Evolutionary conservation across 1,140 invertebrate species (phyloP), one percentile per base, ranked within the genome.

Genomic region (Trissolcus basalis): DNA sequence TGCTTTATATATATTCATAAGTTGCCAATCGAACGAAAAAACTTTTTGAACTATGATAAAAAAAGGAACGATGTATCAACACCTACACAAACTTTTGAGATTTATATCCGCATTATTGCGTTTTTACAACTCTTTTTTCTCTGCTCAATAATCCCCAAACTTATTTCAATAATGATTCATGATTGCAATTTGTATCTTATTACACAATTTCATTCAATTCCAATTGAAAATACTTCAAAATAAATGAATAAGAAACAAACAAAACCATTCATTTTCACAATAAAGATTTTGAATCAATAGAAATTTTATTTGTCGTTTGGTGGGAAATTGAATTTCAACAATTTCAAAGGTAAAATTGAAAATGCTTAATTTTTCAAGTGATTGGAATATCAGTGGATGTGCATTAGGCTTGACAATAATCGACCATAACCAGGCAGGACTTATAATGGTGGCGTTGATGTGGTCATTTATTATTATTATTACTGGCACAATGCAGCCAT

Each of bases 381-480:
- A 55, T 64, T 44, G 47, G 19, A 14, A 14, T 32, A 14, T 10
- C 50, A 13, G 14, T 15, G 54, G 48, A 54, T 56, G 43, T 39
- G 36, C 64, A 15, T 36, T 14, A 0, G 47, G 44, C 43, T 69
- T 14, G 54, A 59, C n/a, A n/a, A n/a, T 59, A 68, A 64, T 64
- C 54, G 19, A 36, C 5, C 43, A 65, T 69, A 64, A 64, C 54
- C 35, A 14, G 14, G 16, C 55, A 69, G 13, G 54, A 44, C 10
- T 69, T 54, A 70, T 16, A 65, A 70, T 67, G 35, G 27, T 59
- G 48, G 12, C 43, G 48, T 68, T 72, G 61, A 68, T 75, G 63
- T 39, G 51, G 59, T 56, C 70, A 45, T 74, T 67, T 55, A 80
- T 72, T 75, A 78, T 72, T 75, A 78, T 79, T 78, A 76, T 72